A percentile compares a stretch with the other conserved stretches of the same genome.
Conservation (phyloP, 2,113 vertebrate species). For the Chaetorhynchus papuensis region DNA sequence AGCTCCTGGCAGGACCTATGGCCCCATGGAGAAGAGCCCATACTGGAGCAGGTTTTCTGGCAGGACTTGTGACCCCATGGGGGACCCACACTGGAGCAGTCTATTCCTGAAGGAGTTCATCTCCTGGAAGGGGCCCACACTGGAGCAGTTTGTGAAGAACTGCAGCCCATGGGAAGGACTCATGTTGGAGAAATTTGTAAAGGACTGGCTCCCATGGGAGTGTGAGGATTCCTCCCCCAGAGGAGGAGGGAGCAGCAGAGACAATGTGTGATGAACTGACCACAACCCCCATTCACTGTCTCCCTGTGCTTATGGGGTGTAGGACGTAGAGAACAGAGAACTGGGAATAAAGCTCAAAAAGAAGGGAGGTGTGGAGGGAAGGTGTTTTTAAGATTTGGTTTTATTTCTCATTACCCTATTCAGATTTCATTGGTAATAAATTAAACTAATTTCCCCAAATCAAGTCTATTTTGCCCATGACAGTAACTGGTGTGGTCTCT, state of each 20-base stretch:
- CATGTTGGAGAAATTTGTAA: fast-evolving
- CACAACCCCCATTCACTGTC: neutral
- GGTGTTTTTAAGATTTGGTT: neutral
- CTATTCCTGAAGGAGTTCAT: neutral
- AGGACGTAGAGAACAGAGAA: neutral
- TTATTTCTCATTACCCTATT: neutral
- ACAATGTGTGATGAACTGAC: neutral
- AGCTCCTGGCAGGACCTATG: neutral
- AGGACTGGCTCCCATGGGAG: neutral
- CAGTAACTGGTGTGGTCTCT: neutral
- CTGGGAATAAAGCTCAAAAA: neutral
- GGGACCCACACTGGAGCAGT: neutral
- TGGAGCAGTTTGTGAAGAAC: neutral
- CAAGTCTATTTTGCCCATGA: neutral
- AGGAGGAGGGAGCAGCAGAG: neutral
- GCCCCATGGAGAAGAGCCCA: neutral
- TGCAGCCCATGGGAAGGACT: neutral
- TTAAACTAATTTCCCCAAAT: neutral
- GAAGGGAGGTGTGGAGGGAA: neutral
- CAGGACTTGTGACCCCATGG: neutral
- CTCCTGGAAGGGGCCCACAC: neutral
- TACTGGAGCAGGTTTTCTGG: neutral
- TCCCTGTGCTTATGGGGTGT: neutral
- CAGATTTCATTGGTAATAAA: neutral
- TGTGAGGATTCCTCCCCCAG: neutral